These are phyloP conservation scores for Phrynosoma blainvillii DNA, from an alignment of 2,113 vertebrate genomes.

Conservation along the genomic window DNA sequence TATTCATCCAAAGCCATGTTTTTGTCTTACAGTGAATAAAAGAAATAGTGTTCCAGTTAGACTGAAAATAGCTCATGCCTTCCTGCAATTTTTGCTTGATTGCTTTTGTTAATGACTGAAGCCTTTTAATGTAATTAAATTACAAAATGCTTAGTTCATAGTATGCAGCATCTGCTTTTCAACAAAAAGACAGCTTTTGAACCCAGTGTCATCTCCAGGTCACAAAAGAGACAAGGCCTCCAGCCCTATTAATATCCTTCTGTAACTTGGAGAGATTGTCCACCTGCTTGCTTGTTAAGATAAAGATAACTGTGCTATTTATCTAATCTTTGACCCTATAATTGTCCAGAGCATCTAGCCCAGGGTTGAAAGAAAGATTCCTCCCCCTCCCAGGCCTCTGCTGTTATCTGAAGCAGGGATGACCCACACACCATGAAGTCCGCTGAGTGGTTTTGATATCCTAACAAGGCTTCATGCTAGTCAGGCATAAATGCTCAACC, in stretches of 20 bases:
- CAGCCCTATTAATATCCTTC: not conserved
- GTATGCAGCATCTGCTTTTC: constrained; percentile 60
- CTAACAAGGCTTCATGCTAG: not conserved
- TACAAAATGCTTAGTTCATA: constrained; percentile 53
- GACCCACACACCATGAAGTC: not conserved
- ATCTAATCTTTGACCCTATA: constrained; percentile 6
- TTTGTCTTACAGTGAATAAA: constrained; percentile 48
- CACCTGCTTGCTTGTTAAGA: constrained; percentile 9
- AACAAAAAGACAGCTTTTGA: constrained; percentile 42
- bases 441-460: not conserved
- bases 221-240: constrained; percentile 36
- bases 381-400: too few species aligned
- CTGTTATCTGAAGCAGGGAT: not conserved
- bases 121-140: constrained; percentile 60
- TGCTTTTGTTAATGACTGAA: constrained; percentile 61
- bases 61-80: constrained; percentile 57
- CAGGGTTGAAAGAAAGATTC: not conserved
- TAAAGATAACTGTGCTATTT: constrained; percentile 1
- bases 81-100: constrained; percentile 63
- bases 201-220: constrained; percentile 26
- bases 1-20: constrained; percentile 45
- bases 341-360: not conserved
- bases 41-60: constrained; percentile 41
- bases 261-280: not conserved
- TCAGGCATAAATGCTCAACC: not conserved